A percentile compares a stretch with the other conserved stretches of the same genome.
Conservation (phyloP, 1,140 invertebrate species). For the Leptopilina clavipes region DNA sequence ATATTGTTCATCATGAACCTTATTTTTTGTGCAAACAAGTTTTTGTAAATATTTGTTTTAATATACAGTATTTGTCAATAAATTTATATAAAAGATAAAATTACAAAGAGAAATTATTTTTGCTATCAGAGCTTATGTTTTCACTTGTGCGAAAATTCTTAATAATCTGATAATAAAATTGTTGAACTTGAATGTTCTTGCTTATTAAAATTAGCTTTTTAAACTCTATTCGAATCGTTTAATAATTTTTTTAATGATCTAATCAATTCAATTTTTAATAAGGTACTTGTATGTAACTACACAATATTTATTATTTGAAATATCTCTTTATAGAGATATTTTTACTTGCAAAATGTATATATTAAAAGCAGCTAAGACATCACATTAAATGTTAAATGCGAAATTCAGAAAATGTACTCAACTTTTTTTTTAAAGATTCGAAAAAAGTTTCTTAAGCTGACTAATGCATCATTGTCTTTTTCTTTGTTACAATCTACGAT, state of each 20-base stretch:
- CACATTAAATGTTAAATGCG: neutral
- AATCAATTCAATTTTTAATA: neutral
- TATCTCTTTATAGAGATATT: neutral
- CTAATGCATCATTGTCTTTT: slow-evolving; percentile 17
- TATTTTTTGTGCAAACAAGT: neutral
- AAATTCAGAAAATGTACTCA: neutral
- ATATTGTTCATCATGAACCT: neutral
- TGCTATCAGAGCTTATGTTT: neutral
- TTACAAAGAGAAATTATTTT: too few relatives aligned
- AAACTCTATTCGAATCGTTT: neutral
- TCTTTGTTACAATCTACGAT: slow-evolving; percentile 1
- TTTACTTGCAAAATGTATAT: neutral
- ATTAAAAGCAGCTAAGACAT: slow-evolving; percentile 12
- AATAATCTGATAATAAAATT: neutral
- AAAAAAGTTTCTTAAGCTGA: slow-evolving; percentile 16
- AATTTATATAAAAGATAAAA: too few relatives aligned
- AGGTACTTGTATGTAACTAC: neutral
- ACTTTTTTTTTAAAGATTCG: slow-evolving; percentile 21
- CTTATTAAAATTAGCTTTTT: neutral
- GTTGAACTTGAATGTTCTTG: neutral
- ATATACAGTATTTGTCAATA: too few relatives aligned
- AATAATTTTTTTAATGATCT: neutral
- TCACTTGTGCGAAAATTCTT: neutral
- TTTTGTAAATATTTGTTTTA: neutral
- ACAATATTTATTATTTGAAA: slow-evolving; percentile 1